A percentile compares a stretch with the other conserved stretches of the same genome.
Evolutionary conservation across 2,888 invertebrate species (phyloP).

Genomic region (Steromphala cineraria): DNA sequence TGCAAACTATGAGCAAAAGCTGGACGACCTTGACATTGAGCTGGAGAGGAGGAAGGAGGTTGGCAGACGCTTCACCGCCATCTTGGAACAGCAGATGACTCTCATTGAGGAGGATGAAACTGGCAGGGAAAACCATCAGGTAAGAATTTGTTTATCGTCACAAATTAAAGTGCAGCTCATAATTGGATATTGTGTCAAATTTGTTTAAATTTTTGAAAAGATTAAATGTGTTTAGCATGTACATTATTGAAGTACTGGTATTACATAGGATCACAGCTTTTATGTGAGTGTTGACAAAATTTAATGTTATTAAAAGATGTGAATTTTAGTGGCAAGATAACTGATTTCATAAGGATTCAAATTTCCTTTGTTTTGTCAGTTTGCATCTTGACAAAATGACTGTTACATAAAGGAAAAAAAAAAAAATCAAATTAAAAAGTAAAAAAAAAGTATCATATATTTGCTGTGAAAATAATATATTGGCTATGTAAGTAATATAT

Average conservation of each 20-base stretch:
- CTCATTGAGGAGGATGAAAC: constrained; percentile 63
- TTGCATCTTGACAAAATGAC: background rate
- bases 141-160: constrained; percentile 31
- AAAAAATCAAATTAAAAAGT: too few species aligned
- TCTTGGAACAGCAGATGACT: constrained; percentile 56
- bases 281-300: too few species aligned
- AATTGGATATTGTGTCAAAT: background rate
- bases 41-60: constrained; percentile 67
- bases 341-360: too few species aligned
- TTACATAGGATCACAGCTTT: too few species aligned
- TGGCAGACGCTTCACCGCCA: constrained; percentile 60
- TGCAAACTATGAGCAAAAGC: constrained; percentile 59
- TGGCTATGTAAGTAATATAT: background rate
- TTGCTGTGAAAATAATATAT: too few species aligned
- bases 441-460: background rate
- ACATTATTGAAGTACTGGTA: too few species aligned
- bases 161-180: background rate
- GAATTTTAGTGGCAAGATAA: too few species aligned
- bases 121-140: constrained; percentile 69
- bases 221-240: too few species aligned
- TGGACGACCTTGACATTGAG: constrained; percentile 66
- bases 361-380: background rate
- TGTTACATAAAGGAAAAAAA: too few species aligned
- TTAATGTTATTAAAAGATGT: too few species aligned
- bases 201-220: background rate